Conservation (phyloP, 1,140 invertebrate species). For the Eueides isabella region DNA sequence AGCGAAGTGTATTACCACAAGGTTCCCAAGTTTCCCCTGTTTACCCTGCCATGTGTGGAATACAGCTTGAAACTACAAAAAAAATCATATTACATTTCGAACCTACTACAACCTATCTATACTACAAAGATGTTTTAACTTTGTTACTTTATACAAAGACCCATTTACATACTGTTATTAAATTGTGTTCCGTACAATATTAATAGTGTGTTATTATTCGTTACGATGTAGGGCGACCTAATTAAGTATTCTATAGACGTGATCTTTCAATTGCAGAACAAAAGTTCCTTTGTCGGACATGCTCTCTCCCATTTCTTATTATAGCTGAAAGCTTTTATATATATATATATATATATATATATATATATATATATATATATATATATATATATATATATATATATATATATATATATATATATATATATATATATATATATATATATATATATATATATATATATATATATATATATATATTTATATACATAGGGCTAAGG, state of each 20-base stretch:
- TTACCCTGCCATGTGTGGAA: too few species aligned
- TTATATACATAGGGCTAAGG: too few species aligned
- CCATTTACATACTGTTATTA: not conserved
- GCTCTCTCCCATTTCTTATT: slow-evolving; percentile 3
- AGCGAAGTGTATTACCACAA: too few species aligned
- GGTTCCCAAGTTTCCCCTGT: too few species aligned
- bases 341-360: too few species aligned
- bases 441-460: too few species aligned
- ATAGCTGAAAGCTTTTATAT: not conserved
- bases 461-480: too few species aligned
- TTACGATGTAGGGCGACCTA: not conserved
- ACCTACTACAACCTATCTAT: not conserved
- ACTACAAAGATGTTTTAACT: not conserved
- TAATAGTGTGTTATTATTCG: not conserved
- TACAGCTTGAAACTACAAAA: too few species aligned
- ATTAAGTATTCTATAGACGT: not conserved
- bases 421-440: too few species aligned
- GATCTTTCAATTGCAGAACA: slow-evolving; percentile 11
- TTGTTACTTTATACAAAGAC: not conserved
- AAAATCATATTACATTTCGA: not conserved
- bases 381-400: too few species aligned
- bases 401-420: too few species aligned
- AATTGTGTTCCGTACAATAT: not conserved
- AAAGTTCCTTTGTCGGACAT: slow-evolving; percentile 6
- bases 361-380: too few species aligned